Evolutionary conservation across 2,888 invertebrate genomes (phyloP).

Genomic region (Eustalomyia histrio): DNA sequence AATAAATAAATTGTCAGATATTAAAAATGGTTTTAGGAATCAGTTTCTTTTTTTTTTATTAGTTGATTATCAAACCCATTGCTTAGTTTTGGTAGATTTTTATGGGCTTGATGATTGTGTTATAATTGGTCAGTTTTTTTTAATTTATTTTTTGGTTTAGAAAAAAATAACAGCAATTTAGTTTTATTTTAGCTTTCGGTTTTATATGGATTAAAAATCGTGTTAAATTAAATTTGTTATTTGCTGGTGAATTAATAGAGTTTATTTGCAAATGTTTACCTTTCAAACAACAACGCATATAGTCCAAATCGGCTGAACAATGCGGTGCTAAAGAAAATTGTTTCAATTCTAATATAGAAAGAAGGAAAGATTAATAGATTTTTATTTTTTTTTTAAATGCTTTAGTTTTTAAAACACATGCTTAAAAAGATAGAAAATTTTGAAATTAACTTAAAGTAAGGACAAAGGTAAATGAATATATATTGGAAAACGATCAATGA

Average conservation of each 20-base stretch:
- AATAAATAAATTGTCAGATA: neutral
- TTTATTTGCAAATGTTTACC: constrained; percentile 71
- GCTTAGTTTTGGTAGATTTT: neutral
- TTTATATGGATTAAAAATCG: neutral
- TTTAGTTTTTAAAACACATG: constrained; percentile 36
- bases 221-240: neutral
- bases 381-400: constrained; percentile 18
- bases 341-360: constrained; percentile 72
- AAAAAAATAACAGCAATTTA: constrained; percentile 25
- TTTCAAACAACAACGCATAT: constrained; percentile 79
- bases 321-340: constrained; percentile 77
- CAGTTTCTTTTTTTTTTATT: neutral
- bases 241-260: constrained; percentile 28
- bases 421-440: constrained; percentile 13
- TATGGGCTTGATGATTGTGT: neutral
- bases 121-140: neutral
- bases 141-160: neutral
- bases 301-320: constrained; percentile 79
- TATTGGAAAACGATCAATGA: neutral
- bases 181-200: neutral
- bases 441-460: neutral
- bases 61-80: neutral
- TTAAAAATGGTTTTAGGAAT: constrained; percentile 10
- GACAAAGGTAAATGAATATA: neutral
- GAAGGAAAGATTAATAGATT: constrained; percentile 54